phyloP scores from a whole-genome alignment of 2,797 vertebrate species.

The Premnoplex brunnescens region DNA sequence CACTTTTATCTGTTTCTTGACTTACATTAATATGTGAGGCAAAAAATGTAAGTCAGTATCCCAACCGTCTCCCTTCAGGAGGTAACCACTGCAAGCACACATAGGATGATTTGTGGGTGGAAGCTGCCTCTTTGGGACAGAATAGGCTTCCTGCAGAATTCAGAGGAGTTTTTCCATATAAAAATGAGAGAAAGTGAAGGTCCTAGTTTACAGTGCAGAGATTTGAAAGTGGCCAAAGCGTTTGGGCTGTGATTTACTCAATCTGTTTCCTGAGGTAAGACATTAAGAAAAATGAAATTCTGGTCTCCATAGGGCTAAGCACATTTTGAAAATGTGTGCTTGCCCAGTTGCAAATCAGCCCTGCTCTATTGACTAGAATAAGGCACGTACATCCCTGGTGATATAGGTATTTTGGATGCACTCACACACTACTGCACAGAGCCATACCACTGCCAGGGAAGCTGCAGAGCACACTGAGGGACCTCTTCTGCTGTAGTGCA shows the following conservation, averaged over 20 bases:
- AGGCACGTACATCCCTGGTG: fast-evolving
- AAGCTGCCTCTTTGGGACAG: not conserved
- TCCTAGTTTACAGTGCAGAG: not conserved
- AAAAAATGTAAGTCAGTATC: not conserved
- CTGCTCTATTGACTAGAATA: not conserved
- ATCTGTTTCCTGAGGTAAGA: not conserved
- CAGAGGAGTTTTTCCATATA: not conserved
- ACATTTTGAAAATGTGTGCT: not conserved
- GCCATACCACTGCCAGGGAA: not conserved
- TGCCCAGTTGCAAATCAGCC: not conserved
- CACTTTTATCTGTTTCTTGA: fast-evolving
- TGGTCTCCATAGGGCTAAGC: not conserved
- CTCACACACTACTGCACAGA: fast-evolving
- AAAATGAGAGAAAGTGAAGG: not conserved
- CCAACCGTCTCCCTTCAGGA: not conserved
- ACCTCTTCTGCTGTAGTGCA: not conserved
- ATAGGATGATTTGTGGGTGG: not conserved
- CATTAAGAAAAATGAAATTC: not conserved
- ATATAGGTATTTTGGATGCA: not conserved
- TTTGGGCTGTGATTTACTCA: not conserved
- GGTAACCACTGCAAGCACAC: not conserved
- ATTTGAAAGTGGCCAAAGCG: not conserved
- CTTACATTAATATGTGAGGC: not conserved
- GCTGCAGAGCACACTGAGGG: not conserved
- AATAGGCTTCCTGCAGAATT: not conserved